Evolutionary conservation across 2,113 vertebrate genomes (phyloP).

Genomic region (Pimephales promelas): DNA sequence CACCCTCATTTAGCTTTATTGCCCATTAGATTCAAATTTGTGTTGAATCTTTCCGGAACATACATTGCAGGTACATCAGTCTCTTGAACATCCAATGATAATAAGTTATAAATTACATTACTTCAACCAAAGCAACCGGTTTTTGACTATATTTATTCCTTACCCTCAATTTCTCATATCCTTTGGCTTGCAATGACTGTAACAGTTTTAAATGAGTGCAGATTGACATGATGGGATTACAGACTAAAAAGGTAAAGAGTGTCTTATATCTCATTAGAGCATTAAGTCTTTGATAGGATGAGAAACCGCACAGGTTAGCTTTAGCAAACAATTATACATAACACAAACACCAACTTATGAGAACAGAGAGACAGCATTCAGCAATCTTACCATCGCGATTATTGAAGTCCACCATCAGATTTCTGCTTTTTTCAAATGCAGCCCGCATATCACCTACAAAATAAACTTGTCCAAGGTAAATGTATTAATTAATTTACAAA

Average conservation of each 20-base stretch:
- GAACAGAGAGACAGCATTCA: not conserved
- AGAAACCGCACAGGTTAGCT: not conserved
- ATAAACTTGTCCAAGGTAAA: not conserved
- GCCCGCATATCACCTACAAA: not conserved
- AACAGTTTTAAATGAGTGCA: not conserved
- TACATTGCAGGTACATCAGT: not conserved
- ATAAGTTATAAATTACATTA: not conserved
- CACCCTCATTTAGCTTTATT: no score
- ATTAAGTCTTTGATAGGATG: slow-evolving; percentile 48
- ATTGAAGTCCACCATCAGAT: not conserved
- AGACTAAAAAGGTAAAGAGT: slow-evolving; percentile 22
- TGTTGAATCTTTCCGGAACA: no score
- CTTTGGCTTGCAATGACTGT: not conserved
- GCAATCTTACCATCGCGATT: not conserved
- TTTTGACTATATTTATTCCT: not conserved
- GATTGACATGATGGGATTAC: slow-evolving; percentile 64
- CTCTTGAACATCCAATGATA: not conserved
- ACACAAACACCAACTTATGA: not conserved
- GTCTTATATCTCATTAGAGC: slow-evolving; percentile 60
- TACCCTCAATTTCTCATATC: not conserved
- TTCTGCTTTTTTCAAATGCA: not conserved
- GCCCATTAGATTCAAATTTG: no score
- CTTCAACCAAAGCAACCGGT: not conserved
- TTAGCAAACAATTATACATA: not conserved
- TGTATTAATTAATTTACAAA: not conserved